Conservation (phyloP, 1,140 invertebrate genomes). For the Telenomus remus region DNA sequence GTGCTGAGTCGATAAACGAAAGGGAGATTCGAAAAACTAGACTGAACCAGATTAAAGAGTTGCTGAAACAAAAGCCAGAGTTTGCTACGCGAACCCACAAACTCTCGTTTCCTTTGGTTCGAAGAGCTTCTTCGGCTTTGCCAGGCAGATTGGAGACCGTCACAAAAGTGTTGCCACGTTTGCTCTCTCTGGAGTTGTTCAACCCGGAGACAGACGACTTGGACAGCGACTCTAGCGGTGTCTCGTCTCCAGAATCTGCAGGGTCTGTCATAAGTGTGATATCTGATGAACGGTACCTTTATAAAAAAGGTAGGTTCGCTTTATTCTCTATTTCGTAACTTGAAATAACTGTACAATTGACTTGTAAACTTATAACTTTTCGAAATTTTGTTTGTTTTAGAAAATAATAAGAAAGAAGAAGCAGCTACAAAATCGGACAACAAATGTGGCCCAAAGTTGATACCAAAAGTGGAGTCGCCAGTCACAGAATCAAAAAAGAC, state of each 20-base stretch:
- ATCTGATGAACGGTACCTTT: constrained; percentile 66
- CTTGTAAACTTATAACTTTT: no score
- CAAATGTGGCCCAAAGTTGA: no score
- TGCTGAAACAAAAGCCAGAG: constrained; percentile 79
- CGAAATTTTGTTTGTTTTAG: constrained; percentile 9
- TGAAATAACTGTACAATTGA: no score
- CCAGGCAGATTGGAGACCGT: constrained; percentile 74
- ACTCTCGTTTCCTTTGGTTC: constrained; percentile 78
- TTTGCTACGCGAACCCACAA: constrained; percentile 66
- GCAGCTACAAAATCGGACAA: background rate
- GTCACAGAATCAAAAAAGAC: constrained; percentile 8
- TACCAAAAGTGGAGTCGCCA: constrained; percentile 66
- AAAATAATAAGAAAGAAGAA: constrained; percentile 34
- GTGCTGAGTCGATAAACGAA: constrained; percentile 57
- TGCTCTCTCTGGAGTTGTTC: constrained; percentile 88
- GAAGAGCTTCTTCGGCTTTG: constrained; percentile 76
- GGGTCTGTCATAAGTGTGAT: constrained; percentile 87
- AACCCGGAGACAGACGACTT: constrained; percentile 93
- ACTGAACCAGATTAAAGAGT: constrained; percentile 81
- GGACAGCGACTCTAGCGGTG: constrained; percentile 90
- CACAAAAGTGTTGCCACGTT: constrained; percentile 79
- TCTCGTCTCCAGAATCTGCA: constrained; percentile 89
- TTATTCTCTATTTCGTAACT: no score
- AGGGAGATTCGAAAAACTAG: constrained; percentile 77
- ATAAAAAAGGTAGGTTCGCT: constrained; percentile 49